Evolutionary conservation across 2,888 invertebrate genomes (phyloP).

Genomic region (Pandemis cinnamomeana): DNA sequence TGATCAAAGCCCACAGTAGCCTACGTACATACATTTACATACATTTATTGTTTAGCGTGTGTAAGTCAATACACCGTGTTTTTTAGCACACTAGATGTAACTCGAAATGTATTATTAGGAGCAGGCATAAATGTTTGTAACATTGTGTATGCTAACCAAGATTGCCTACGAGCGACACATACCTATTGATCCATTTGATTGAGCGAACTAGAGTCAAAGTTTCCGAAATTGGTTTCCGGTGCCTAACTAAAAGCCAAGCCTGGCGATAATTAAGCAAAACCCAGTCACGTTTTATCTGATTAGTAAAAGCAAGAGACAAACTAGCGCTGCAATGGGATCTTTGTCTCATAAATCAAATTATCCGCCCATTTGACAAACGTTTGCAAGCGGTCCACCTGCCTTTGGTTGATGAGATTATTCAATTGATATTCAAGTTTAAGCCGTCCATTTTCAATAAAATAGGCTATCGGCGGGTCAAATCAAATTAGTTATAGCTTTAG

Average conservation of each 20-base stretch:
- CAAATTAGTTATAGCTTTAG: not conserved
- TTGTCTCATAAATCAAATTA: conserved; percentile 2
- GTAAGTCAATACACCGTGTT: too few relatives aligned
- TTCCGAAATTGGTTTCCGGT: conserved; percentile 10
- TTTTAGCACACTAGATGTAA: too few relatives aligned
- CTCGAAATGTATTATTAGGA: too few relatives aligned
- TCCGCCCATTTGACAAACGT: not conserved
- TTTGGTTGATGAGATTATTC: not conserved
- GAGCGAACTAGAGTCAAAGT: conserved; percentile 8
- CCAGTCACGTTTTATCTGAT: conserved; percentile 11
- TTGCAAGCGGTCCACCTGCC: not conserved
- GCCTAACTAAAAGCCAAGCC: conserved; percentile 7
- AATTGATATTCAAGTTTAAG: not conserved
- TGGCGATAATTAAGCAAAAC: conserved; percentile 13
- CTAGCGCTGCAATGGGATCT: conserved; percentile 8
- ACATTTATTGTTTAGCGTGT: too few relatives aligned
- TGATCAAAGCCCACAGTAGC: too few relatives aligned
- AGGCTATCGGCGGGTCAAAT: not conserved
- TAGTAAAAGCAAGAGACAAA: conserved; percentile 1
- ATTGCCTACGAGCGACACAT: not conserved
- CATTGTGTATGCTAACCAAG: not conserved
- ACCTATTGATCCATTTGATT: conserved; percentile 10
- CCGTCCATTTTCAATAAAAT: not conserved
- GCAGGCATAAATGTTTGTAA: too few relatives aligned
- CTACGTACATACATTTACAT: too few relatives aligned